These are phyloP conservation scores for Troilus luridus DNA, from an alignment of 2,888 invertebrate species.

Conservation along the genomic window DNA sequence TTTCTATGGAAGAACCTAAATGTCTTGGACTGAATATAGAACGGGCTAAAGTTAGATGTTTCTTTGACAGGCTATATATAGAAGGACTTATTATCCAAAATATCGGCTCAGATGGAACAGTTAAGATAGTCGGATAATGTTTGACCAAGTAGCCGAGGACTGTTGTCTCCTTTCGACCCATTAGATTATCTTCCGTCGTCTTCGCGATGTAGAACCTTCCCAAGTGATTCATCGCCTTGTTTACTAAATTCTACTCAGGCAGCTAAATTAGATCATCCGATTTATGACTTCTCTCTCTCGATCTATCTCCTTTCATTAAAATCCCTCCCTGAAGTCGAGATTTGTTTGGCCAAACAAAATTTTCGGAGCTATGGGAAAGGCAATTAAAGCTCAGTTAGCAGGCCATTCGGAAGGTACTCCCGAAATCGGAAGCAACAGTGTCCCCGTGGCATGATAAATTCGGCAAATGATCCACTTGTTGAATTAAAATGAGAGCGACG, in stretches of 20 bases:
- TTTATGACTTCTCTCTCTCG: background rate
- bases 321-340: background rate
- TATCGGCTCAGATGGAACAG: background rate
- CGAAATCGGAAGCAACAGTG: conserved; percentile 14
- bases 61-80: background rate
- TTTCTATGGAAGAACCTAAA: too few relatives aligned
- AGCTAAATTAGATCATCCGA: background rate
- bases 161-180: background rate
- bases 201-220: background rate
- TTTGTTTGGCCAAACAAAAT: background rate
- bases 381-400: background rate
- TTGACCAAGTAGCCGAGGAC: background rate
- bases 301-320: background rate
- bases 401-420: background rate
- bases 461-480: conserved; percentile 16
- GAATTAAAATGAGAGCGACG: conserved; percentile 16
- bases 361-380: background rate
- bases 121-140: background rate
- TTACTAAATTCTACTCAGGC: background rate
- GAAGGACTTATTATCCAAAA: background rate
- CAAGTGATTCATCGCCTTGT: background rate
- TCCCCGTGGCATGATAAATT: background rate
- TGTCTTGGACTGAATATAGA: too few relatives aligned
- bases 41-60: background rate
- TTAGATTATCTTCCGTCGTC: background rate